Evolutionary conservation across 2,888 invertebrate genomes (phyloP), one percentile per base, ranked within the genome.

Genomic region (Lacanobia oleracea): DNA sequence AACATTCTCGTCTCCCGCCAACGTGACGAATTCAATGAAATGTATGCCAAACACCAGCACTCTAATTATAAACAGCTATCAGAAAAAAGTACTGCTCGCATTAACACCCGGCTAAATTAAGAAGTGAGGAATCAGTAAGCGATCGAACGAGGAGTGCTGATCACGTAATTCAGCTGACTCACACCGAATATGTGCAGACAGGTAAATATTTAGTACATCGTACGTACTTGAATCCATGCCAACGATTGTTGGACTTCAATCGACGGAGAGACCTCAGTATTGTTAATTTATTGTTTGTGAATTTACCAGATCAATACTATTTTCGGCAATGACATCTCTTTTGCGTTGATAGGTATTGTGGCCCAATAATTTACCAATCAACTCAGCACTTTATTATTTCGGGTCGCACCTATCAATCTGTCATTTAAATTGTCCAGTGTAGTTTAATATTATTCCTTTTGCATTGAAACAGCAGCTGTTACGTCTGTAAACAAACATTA

Each of bases 141-240:
- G 82, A 84, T 80, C 74, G 75, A 82, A 86, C 67, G 82, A 64
- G 72, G 76, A 72, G 75, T 74, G 75, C 71, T 73, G 83, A 88
- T 86, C 88, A 86, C 82, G 86, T 86, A 89, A 91, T 88, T 90
- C 83, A 84, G 86, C 80, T 75, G 89, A 87, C 86, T 91, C 88
- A 91, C 90, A 90, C 88, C 85, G 85, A 93, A 92, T 91, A 88
- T 88, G 88, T 88, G 88, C 89, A 89, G 89, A 89, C 94, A 95
- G 94, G 94, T 94, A 94, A 94, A 95, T 93, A 94, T 93, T 93
- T 92, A 92, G 93, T 92, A 91, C 93, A 92, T 87, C 89, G 88
- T 88, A 88, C 91, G 94, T 92, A 93, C 94, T 95, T 95, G 95
- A 94, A 93, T 85, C 76, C 83, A 86, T 93, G 95, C 94, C 94